Conservation (phyloP, 2,888 invertebrate species). For the Sphaeridia pumilis region DNA sequence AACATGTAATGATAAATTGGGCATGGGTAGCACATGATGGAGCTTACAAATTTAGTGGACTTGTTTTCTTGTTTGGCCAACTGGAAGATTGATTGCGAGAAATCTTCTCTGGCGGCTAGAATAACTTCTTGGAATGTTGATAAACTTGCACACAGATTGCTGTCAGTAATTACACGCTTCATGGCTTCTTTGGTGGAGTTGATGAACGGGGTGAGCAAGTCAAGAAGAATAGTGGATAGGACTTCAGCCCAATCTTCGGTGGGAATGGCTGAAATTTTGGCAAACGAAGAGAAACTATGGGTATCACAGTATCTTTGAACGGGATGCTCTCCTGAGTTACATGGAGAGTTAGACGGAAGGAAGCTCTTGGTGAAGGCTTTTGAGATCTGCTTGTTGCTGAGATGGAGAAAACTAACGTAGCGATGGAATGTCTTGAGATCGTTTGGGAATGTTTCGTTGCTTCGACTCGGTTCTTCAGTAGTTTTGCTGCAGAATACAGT, state of each 20-base stretch:
- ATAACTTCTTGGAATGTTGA: constrained; percentile 27
- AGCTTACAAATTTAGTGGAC: constrained; percentile 18
- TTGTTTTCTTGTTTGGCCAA: constrained; percentile 8
- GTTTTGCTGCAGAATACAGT: too few species aligned
- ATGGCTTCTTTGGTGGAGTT: constrained; percentile 16
- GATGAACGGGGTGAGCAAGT: constrained; percentile 15
- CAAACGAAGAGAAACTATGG: constrained; percentile 9
- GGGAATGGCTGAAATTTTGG: constrained; percentile 14
- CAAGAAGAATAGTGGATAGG: constrained; percentile 5
- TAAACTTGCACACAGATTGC: constrained; percentile 22
- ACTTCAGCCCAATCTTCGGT: constrained; percentile 2
- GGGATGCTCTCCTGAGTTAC: too few species aligned
- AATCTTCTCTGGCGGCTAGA: constrained; percentile 26
- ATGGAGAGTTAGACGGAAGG: too few species aligned
- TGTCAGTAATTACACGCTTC: constrained; percentile 19
- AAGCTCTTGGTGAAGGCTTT: too few species aligned
- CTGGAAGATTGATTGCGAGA: constrained; percentile 18
- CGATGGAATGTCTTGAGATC: neutral
- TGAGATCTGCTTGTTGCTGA: neutral
- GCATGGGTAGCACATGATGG: neutral
- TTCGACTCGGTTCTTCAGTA: too few species aligned
- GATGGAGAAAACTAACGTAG: neutral
- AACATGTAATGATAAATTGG: too few species aligned
- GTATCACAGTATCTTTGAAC: neutral
- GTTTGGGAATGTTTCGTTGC: too few species aligned